phyloP scores from a whole-genome alignment of 1,140 invertebrate genomes.

The Aphis gossypii region DNA sequence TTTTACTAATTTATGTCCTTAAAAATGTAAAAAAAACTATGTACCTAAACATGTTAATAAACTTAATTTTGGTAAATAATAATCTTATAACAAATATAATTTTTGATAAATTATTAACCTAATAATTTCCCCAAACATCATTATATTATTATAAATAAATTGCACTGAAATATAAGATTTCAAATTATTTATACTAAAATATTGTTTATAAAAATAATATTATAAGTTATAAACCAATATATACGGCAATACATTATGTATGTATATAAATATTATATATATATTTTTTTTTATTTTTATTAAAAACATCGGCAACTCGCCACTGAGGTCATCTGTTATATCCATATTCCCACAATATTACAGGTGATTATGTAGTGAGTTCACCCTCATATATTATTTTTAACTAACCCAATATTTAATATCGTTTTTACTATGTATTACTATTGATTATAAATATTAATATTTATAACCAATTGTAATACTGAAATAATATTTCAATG shows the following conservation, averaged over 20 bases:
- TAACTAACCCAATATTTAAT: not conserved
- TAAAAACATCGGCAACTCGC: not conserved
- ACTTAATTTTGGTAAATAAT: not conserved
- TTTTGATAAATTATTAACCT: too few species aligned
- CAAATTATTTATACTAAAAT: not conserved
- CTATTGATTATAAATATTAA: not conserved
- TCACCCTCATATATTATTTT: not conserved
- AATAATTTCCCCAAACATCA: not conserved
- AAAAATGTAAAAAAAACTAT: not conserved
- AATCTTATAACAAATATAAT: too few species aligned
- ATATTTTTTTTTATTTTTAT: not conserved
- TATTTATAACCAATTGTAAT: not conserved
- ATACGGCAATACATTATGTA: not conserved
- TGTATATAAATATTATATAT: too few species aligned
- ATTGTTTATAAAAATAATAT: not conserved
- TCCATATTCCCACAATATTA: not conserved
- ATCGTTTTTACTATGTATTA: not conserved
- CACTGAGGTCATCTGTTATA: not conserved
- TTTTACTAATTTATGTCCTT: not conserved
- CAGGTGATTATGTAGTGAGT: not conserved
- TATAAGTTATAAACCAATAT: not conserved
- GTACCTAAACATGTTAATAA: not conserved
- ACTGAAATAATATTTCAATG: not conserved
- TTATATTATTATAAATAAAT: not conserved
- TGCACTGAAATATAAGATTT: not conserved